Conservation (phyloP, 2,888 invertebrate genomes). For the Phorcus lineatus region DNA sequence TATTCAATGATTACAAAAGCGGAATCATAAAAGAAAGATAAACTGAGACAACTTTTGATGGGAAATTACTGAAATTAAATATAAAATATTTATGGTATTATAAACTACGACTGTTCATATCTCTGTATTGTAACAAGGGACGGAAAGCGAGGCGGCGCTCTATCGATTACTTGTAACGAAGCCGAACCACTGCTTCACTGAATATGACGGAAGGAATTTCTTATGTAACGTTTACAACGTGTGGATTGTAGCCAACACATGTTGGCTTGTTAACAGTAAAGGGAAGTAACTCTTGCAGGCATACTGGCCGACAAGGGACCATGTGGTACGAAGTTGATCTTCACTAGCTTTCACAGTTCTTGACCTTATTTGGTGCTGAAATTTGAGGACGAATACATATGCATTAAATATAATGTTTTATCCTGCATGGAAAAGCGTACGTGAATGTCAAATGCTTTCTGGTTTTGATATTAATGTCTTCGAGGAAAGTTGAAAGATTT, state of each 20-base stretch:
- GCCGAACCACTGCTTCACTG: background rate
- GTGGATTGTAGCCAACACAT: background rate
- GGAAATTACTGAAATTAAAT: constrained; percentile 1
- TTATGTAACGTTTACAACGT: background rate
- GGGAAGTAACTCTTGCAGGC: background rate
- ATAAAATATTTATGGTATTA: background rate
- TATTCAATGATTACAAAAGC: background rate
- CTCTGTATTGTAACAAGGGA: background rate
- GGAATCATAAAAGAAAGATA: background rate
- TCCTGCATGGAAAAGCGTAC: background rate
- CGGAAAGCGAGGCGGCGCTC: background rate
- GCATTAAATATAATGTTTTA: constrained; percentile 26
- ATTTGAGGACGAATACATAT: constrained; percentile 25
- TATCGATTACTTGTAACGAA: background rate
- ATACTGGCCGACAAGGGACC: background rate
- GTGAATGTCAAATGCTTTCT: background rate
- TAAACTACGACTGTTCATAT: background rate
- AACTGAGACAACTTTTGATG: background rate
- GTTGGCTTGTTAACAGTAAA: background rate
- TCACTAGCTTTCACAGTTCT: background rate
- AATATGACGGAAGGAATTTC: background rate
- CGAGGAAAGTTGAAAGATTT: background rate
- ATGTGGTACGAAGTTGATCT: background rate
- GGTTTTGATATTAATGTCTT: background rate
- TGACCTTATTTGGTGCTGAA: constrained; percentile 29